A percentile compares a stretch with the other conserved stretches of the same genome.
phyloP scores from a whole-genome alignment of 2,888 invertebrate genomes.

The Hypsopygia costalis region DNA sequence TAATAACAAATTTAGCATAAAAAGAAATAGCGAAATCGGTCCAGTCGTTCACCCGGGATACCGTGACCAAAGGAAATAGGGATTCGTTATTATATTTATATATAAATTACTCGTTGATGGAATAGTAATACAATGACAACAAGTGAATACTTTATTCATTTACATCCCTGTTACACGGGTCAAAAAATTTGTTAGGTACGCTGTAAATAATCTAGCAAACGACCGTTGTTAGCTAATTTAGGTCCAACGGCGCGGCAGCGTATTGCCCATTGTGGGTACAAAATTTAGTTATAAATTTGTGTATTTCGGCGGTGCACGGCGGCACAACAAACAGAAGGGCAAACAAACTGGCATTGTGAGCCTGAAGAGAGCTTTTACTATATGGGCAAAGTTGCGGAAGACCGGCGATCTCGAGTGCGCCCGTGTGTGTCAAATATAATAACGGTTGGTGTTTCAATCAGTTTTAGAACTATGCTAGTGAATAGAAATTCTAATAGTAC shows the following conservation, averaged over 20 bases:
- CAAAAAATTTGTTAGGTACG: constrained; percentile 8
- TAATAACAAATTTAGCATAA: no score
- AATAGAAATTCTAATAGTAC: no score
- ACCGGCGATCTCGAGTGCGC: constrained; percentile 1
- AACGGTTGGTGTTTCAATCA: not conserved
- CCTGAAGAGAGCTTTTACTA: constrained; percentile 41
- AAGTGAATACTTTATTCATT: constrained; percentile 4
- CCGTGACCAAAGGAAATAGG: no score
- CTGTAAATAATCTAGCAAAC: constrained; percentile 6
- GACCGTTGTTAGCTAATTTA: constrained; percentile 29
- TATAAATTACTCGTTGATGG: no score
- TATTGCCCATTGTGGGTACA: constrained; percentile 38
- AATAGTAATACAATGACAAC: constrained; percentile 2
- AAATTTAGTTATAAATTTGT: constrained; percentile 60
- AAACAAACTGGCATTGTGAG: constrained; percentile 54
- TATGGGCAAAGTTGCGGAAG: constrained; percentile 12
- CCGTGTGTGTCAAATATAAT: constrained; percentile 1
- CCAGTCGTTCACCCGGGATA: no score
- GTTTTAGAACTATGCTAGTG: no score
- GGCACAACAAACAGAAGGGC: constrained; percentile 50
- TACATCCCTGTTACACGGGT: constrained; percentile 2
- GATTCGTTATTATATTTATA: no score
- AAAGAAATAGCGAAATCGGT: no score
- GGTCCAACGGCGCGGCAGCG: constrained; percentile 25
- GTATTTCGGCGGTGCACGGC: constrained; percentile 42